Conservation (phyloP, 2,888 invertebrate genomes). For the Zonitis immaculata region DNA sequence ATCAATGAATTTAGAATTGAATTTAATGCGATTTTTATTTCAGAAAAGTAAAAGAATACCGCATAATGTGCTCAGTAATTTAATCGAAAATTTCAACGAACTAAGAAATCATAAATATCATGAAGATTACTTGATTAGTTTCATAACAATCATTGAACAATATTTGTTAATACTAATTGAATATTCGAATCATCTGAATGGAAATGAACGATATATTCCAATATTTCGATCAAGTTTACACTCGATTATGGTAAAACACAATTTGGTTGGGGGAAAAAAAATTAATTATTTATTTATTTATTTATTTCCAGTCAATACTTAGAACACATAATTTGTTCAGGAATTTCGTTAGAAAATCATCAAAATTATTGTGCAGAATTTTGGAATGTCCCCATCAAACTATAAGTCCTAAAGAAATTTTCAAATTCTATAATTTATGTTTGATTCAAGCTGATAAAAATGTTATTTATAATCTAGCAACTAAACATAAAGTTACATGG, state of each 20-base stretch:
- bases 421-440: conserved; percentile 1
- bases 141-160: background rate
- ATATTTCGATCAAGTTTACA: background rate
- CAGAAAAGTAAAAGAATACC: background rate
- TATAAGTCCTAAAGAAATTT: background rate
- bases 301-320: background rate
- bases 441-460: background rate
- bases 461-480: background rate
- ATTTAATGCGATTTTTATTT: too few species aligned
- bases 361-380: background rate
- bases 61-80: background rate
- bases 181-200: background rate
- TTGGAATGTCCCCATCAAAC: background rate
- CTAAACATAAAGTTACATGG: background rate
- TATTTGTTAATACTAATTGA: background rate
- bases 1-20: too few species aligned
- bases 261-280: too few species aligned
- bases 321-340: background rate
- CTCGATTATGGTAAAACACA: background rate
- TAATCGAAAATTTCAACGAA: background rate
- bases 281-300: background rate
- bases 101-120: background rate
- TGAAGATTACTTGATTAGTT: background rate
- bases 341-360: background rate
- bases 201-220: background rate